phyloP scores from a whole-genome alignment of 2,113 vertebrate species.

The Chauna torquata region DNA sequence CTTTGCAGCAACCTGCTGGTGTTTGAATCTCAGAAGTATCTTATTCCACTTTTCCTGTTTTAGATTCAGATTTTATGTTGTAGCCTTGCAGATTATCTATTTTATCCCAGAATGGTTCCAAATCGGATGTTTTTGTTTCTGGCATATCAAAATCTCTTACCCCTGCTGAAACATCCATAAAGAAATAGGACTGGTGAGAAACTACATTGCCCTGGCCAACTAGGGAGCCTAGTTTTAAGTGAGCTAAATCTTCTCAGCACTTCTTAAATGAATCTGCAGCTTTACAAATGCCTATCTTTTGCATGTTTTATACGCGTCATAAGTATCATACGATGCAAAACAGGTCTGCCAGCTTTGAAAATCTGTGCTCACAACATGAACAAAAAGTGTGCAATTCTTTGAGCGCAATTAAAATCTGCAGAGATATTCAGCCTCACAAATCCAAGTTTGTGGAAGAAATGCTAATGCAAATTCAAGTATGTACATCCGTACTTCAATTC shows the following conservation, averaged over 20 bases:
- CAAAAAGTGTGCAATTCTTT: neutral
- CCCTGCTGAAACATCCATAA: neutral
- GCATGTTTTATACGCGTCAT: neutral
- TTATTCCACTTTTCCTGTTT: neutral
- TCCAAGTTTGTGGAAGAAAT: neutral
- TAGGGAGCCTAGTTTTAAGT: neutral
- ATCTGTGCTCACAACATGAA: neutral
- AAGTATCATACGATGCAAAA: fast-evolving
- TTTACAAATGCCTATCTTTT: neutral
- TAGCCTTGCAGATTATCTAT: neutral
- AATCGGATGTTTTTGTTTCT: neutral
- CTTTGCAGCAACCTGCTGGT: neutral
- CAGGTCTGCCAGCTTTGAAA: neutral
- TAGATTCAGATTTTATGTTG: neutral
- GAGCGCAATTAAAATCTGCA: neutral
- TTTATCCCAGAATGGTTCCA: neutral
- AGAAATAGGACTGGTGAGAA: neutral
- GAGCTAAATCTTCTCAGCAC: neutral
- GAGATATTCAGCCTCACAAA: neutral
- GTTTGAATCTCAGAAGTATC: neutral
- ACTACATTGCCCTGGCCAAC: neutral
- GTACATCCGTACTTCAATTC: neutral
- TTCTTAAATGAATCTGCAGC: neutral
- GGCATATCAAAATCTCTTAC: neutral
- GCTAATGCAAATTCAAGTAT: neutral